phyloP scores from a whole-genome alignment of 2,888 invertebrate genomes.

The Eustalomyia histrio region DNA sequence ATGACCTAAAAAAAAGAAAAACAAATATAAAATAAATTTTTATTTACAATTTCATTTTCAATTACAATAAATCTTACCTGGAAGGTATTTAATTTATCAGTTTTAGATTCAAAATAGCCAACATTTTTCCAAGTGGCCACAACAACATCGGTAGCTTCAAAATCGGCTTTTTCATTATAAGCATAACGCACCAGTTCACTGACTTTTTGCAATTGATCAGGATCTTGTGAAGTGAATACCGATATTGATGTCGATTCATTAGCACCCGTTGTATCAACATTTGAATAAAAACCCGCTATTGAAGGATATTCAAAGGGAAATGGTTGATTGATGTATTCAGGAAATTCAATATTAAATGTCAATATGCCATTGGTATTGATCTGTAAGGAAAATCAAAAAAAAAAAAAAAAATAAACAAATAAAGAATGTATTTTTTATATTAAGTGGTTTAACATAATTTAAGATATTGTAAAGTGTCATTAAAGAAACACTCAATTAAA shows the following conservation, averaged over 20 bases:
- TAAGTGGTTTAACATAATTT: conserved; percentile 22
- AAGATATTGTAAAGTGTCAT: not conserved
- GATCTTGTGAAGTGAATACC: conserved; percentile 85
- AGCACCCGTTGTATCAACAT: conserved; percentile 87
- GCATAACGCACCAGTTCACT: conserved; percentile 86
- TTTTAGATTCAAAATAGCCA: conserved; percentile 84
- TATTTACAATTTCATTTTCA: too few species aligned
- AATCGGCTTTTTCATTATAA: conserved; percentile 86
- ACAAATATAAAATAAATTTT: not conserved
- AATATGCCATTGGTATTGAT: conserved; percentile 94
- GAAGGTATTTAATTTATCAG: conserved; percentile 91
- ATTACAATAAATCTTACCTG: conserved; percentile 83
- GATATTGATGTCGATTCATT: conserved; percentile 85
- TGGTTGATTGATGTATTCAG: conserved; percentile 91
- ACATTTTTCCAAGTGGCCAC: conserved; percentile 95
- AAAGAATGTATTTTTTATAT: not conserved
- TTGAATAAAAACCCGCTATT: conserved; percentile 94
- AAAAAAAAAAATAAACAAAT: not conserved
- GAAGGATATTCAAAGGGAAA: conserved; percentile 94
- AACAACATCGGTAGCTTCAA: conserved; percentile 88
- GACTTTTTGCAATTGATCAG: conserved; percentile 83
- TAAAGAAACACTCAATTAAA: conserved; percentile 3
- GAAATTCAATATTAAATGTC: conserved; percentile 93
- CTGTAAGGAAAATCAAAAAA: conserved; percentile 80
- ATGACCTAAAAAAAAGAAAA: conserved; percentile 68